A percentile compares a stretch with the other conserved stretches of the same genome.
Conservation (phyloP, 2,888 invertebrate species). For the Leptinotarsa tumamoca region DNA sequence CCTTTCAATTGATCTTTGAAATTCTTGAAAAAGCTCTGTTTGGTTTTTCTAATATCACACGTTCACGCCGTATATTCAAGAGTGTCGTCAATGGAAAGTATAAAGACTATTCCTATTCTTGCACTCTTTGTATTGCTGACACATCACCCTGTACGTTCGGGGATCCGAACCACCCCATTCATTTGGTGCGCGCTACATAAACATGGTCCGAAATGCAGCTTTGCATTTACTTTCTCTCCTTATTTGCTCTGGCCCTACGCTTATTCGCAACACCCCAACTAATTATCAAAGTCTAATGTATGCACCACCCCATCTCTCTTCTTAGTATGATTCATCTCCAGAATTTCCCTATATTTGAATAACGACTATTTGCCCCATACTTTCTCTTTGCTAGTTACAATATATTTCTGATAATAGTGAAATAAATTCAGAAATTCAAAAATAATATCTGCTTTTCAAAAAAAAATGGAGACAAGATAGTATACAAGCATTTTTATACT, state of each 20-base stretch:
- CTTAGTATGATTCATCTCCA: constrained; percentile 43
- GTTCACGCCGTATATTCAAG: too few species aligned
- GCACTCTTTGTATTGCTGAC: constrained; percentile 10
- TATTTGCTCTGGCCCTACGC: constrained; percentile 45
- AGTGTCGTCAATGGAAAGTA: neutral
- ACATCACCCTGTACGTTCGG: constrained; percentile 26
- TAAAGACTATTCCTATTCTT: neutral
- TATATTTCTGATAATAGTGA: too few species aligned
- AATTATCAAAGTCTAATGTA: constrained; percentile 45
- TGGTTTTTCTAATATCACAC: too few species aligned
- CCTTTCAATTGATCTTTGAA: too few species aligned
- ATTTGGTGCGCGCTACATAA: constrained; percentile 50
- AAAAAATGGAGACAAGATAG: neutral
- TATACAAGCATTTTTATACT: too few species aligned
- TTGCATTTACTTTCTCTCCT: constrained; percentile 45
- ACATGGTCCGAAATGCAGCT: constrained; percentile 53
- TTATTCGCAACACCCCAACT: constrained; percentile 44
- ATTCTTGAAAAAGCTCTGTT: too few species aligned
- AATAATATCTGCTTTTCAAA: neutral
- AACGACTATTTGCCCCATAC: neutral
- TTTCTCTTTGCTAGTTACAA: too few species aligned
- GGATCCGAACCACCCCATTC: constrained; percentile 47
- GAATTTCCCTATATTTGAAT: constrained; percentile 23
- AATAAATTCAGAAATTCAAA: neutral
- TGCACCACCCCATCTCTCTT: constrained; percentile 42